phyloP scores from a whole-genome alignment of 2,888 invertebrate species.

The Troides helena region DNA sequence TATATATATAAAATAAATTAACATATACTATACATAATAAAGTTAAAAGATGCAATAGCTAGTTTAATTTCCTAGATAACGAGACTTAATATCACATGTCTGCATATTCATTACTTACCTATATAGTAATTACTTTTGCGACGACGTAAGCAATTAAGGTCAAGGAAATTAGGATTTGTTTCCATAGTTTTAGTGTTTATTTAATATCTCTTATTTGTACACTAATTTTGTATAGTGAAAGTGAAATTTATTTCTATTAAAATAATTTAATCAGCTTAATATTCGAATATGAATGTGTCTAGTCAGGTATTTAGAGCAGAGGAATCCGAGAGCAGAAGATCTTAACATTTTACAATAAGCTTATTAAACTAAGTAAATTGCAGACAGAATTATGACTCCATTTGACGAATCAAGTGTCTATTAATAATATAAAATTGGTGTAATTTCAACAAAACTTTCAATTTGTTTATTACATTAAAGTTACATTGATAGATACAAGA shows the following conservation, averaged over 20 bases:
- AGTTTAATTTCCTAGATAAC: too few relatives aligned
- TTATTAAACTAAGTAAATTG: background rate
- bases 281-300: conserved; percentile 11
- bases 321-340: conserved; percentile 2
- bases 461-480: background rate
- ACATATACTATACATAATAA: too few relatives aligned
- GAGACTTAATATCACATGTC: too few relatives aligned
- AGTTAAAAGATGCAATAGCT: too few relatives aligned
- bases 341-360: conserved; percentile 3
- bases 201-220: too few relatives aligned
- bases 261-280: background rate
- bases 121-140: too few relatives aligned
- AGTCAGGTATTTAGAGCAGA: background rate
- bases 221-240: too few relatives aligned
- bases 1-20: too few relatives aligned
- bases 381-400: conserved; percentile 1
- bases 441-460: background rate
- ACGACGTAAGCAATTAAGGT: too few relatives aligned
- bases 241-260: background rate
- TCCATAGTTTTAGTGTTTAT: too few relatives aligned
- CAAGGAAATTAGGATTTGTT: too few relatives aligned
- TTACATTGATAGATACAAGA: background rate
- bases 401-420: background rate
- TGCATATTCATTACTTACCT: too few relatives aligned
- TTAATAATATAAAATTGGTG: background rate